A percentile compares a stretch with the other conserved stretches of the same genome.
Conservation (phyloP, 1,140 invertebrate species). For the Anoplolepis gracilipes region DNA sequence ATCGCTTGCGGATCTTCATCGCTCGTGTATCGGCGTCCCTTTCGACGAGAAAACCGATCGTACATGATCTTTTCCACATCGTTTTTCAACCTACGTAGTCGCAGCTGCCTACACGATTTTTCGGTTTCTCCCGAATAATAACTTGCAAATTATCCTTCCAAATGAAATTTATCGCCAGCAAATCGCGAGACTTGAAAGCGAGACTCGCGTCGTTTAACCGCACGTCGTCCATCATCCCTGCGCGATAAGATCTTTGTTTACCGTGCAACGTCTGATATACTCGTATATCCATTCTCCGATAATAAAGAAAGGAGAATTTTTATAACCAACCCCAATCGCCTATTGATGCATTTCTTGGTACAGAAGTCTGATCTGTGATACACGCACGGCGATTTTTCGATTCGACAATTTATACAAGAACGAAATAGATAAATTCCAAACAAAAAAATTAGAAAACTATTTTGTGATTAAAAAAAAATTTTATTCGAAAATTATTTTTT, state of each 20-base stretch:
- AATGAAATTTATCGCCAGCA: slow-evolving; percentile 19
- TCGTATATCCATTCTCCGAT: neutral
- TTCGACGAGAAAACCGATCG: slow-evolving; percentile 43
- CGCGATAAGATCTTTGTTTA: slow-evolving; percentile 27
- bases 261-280: neutral
- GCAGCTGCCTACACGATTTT: neutral
- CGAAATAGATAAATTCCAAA: neutral
- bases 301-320: slow-evolving; percentile 19
- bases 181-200: neutral
- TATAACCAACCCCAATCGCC: neutral
- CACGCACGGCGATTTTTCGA: no score
- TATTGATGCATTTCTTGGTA: slow-evolving; percentile 35
- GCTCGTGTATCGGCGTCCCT: slow-evolving; percentile 43
- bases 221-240: neutral
- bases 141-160: neutral
- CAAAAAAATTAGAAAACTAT: neutral
- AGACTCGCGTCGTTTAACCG: neutral
- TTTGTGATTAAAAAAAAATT: neutral
- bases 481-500: no score
- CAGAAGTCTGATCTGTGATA: neutral
- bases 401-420: neutral
- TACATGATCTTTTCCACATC: neutral
- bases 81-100: neutral
- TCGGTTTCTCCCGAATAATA: neutral
- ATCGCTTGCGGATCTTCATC: slow-evolving; percentile 57